phyloP scores from a whole-genome alignment of 2,888 invertebrate genomes.

The Pristionchus mayeri region DNA sequence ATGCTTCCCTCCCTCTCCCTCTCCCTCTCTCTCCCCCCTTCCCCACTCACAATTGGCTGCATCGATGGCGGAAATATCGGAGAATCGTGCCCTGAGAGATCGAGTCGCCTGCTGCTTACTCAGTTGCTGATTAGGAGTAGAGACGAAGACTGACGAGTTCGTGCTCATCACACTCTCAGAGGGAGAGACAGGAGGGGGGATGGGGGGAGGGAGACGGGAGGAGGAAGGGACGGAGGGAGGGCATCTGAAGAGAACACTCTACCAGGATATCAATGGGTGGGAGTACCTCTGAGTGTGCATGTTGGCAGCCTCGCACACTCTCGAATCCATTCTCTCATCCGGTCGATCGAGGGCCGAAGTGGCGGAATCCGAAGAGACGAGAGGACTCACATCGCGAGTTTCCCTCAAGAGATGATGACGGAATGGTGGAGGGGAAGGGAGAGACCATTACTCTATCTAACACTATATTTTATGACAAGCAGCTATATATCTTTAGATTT shows the following conservation, averaged over 20 bases:
- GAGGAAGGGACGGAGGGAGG: neutral
- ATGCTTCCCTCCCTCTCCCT: too few species aligned
- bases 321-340: neutral
- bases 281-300: neutral
- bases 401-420: neutral
- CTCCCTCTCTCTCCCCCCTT: too few species aligned
- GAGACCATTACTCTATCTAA: neutral
- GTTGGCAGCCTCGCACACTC: neutral
- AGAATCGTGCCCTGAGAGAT: neutral
- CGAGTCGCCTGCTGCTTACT: neutral
- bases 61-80: neutral
- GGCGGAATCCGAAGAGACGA: neutral
- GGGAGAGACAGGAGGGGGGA: neutral
- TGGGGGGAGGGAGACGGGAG: neutral
- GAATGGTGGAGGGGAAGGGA: too few species aligned
- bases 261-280: neutral
- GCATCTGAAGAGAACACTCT: neutral
- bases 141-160: neutral
- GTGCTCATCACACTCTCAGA: neutral
- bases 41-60: too few species aligned
- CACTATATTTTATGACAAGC: neutral
- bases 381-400: neutral
- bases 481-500: neutral
- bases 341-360: neutral
- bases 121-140: slow-evolving; percentile 29